These are phyloP conservation scores for Anniella stebbinsi DNA, from an alignment of 2,797 vertebrate genomes.

Conservation along the genomic window DNA sequence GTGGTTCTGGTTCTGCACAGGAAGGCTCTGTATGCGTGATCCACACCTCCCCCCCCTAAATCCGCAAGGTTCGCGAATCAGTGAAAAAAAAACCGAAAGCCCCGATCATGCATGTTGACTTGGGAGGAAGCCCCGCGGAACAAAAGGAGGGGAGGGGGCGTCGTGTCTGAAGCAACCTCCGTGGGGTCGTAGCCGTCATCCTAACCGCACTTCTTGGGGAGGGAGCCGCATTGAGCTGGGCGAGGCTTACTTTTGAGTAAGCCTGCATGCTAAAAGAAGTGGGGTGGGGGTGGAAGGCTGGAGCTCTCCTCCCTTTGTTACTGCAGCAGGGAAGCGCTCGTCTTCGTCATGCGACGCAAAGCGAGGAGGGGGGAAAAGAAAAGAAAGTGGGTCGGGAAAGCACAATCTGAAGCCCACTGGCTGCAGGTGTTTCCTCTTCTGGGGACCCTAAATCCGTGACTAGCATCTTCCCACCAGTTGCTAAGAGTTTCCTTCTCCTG, in stretches of 20 bases:
- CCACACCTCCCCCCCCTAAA: background rate
- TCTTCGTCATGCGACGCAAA: background rate
- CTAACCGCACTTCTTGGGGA: background rate
- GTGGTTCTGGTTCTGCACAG: too few relatives aligned
- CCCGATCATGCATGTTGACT: too few relatives aligned
- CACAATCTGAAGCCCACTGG: background rate
- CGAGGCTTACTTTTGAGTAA: too few relatives aligned
- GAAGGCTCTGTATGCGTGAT: background rate
- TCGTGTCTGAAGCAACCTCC: background rate
- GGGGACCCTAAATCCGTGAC: accelerated
- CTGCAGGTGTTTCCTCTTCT: background rate
- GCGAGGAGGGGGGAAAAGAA: background rate
- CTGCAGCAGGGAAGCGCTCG: accelerated
- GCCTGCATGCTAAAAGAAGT: background rate
- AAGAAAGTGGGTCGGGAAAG: background rate
- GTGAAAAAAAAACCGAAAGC: background rate
- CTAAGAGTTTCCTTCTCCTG: accelerated
- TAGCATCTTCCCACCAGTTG: background rate
- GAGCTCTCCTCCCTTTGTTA: background rate
- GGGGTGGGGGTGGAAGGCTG: accelerated
- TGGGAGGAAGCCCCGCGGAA: background rate
- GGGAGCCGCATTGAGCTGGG: background rate
- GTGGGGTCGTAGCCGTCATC: background rate
- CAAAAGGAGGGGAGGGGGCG: background rate
- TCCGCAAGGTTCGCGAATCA: background rate